phyloP scores from a whole-genome alignment of 2,797 vertebrate species.

The Poeciliopsis paucimaculata region DNA sequence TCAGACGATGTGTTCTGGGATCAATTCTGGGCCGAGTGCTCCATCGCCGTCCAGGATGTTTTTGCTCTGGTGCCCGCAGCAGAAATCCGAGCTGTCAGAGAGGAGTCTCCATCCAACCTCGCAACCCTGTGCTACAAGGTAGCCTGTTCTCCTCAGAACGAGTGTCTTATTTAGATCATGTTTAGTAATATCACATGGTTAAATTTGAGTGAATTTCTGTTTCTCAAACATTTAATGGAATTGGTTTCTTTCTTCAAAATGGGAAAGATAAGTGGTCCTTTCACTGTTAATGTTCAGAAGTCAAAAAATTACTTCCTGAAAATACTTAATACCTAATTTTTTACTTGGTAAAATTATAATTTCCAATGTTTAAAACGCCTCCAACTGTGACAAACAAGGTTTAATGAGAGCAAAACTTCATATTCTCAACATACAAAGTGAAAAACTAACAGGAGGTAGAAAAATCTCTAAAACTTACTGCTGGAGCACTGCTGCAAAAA shows the following conservation, averaged over 20 bases:
- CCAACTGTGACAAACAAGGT: not conserved
- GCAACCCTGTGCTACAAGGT: conserved; percentile 98
- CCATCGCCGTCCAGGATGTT: conserved; percentile 91
- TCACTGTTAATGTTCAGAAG: not conserved
- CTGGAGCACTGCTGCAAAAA: not conserved
- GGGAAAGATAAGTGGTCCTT: not conserved
- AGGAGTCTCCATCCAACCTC: conserved; percentile 96
- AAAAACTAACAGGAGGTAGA: not conserved
- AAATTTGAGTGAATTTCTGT: not conserved
- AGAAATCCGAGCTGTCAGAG: conserved; percentile 93
- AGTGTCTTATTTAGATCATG: not conserved
- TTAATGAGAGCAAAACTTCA: not conserved
- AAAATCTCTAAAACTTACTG: not conserved
- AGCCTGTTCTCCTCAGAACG: not conserved
- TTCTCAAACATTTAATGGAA: not conserved
- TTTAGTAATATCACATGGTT: not conserved
- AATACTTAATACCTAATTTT: not conserved
- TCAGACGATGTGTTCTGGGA: conserved; percentile 95
- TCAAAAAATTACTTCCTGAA: not conserved
- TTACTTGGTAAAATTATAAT: not conserved
- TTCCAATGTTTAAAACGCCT: not conserved
- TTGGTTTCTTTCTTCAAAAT: not conserved
- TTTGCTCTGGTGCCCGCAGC: conserved; percentile 95
- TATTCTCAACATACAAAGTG: not conserved
- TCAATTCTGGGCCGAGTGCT: conserved; percentile 93